phyloP scores from a whole-genome alignment of 2,888 invertebrate genomes.

The Cryptus armator region DNA sequence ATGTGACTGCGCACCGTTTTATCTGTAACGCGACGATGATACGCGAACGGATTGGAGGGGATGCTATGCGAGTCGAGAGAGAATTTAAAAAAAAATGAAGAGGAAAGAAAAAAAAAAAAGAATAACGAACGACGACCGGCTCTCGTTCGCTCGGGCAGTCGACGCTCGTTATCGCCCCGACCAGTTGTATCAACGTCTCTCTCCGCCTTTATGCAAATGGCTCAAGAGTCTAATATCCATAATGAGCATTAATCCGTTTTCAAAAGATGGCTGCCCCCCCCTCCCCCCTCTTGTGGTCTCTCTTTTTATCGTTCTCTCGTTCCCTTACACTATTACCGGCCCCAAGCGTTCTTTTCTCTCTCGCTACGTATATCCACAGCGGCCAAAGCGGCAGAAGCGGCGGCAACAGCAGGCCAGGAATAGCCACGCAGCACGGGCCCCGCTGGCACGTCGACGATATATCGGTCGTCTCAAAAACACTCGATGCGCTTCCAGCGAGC shows the following conservation, averaged over 20 bases:
- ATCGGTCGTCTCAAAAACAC: conserved; percentile 64
- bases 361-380: conserved; percentile 4
- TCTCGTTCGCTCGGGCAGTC: conserved; percentile 53
- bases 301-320: conserved; percentile 41
- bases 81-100: conserved; percentile 30
- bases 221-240: conserved; percentile 78
- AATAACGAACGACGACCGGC: conserved; percentile 57
- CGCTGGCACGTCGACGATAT: conserved; percentile 61
- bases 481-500: conserved; percentile 49
- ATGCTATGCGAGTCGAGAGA: conserved; percentile 29
- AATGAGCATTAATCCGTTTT: conserved; percentile 81
- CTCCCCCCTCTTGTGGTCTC: conserved; percentile 2
- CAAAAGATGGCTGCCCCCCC: conserved; percentile 75
- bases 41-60: conserved; percentile 1
- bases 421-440: conserved; percentile 64
- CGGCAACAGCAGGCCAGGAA: conserved; percentile 59
- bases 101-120: conserved; percentile 27
- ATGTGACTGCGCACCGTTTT: conserved; percentile 2
- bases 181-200: conserved; percentile 79
- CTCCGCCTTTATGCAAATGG: conserved; percentile 81
- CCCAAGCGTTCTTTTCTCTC: conserved; percentile 24
- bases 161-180: conserved; percentile 77
- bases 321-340: conserved; percentile 5
- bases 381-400: conserved; percentile 4
- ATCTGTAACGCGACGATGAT: conserved; percentile 18